These are phyloP conservation scores for Bombus affinis DNA, from an alignment of 1,140 invertebrate genomes.

Conservation along the genomic window DNA sequence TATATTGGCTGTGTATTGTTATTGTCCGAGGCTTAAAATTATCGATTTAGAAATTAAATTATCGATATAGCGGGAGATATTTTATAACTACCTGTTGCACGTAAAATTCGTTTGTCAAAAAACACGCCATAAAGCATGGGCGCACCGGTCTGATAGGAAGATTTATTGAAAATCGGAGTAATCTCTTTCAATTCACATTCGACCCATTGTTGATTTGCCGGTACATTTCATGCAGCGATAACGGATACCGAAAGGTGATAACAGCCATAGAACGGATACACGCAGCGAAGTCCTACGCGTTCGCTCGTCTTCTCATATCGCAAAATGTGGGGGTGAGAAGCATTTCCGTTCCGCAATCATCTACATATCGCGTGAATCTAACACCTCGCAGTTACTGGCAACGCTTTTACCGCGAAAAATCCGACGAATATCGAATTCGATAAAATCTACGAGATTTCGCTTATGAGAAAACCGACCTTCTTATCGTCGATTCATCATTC, in stretches of 20 bases:
- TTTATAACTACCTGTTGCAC: not conserved
- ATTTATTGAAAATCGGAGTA: constrained; percentile 23
- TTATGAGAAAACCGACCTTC: too few species aligned
- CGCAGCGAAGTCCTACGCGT: constrained; percentile 63
- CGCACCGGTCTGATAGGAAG: not conserved
- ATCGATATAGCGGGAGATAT: not conserved
- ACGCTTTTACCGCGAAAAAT: not conserved
- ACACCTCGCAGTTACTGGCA: constrained; percentile 9
- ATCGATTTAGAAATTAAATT: not conserved
- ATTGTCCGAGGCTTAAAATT: not conserved
- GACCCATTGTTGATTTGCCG: constrained; percentile 51
- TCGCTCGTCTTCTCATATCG: constrained; percentile 57
- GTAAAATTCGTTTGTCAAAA: not conserved
- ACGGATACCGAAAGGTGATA: constrained; percentile 55
- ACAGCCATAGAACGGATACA: constrained; percentile 62
- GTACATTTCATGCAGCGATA: constrained; percentile 58
- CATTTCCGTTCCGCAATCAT: constrained; percentile 53
- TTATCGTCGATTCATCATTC: too few species aligned
- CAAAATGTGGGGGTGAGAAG: constrained; percentile 61
- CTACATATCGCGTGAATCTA: constrained; percentile 32
- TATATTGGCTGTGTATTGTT: too few species aligned
- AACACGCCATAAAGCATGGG: not conserved
- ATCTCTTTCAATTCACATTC: constrained; percentile 28
- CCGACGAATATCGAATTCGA: not conserved
- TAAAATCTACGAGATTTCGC: not conserved